A percentile compares a stretch with the other conserved stretches of the same genome.
Evolutionary conservation across 2,113 vertebrate species (phyloP).

Genomic region (Perognathus longimembris): DNA sequence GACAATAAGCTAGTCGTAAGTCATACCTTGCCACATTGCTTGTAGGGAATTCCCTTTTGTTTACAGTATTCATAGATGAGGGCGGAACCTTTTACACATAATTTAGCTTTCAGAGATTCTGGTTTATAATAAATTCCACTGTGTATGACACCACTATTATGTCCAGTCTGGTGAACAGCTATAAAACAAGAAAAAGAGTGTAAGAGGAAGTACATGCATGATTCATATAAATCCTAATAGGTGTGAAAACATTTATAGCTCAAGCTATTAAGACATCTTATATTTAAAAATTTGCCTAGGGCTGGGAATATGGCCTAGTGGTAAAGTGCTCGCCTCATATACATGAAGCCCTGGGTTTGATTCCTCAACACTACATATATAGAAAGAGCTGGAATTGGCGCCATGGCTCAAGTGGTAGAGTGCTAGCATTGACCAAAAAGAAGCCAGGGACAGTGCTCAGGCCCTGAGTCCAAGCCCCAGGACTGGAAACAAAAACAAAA

Average conservation of each 20-base stretch:
- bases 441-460: no score
- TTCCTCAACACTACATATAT: no score
- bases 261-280: not conserved
- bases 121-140: conserved; percentile 98
- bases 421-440: no score
- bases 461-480: no score
- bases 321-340: no score
- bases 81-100: conserved; percentile 94
- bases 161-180: conserved; percentile 96
- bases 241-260: not conserved
- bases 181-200: conserved; percentile 11
- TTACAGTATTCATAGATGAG: conserved; percentile 95
- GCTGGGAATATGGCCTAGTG: no score
- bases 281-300: conserved; percentile 3
- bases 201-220: not conserved
- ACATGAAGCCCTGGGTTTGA: no score
- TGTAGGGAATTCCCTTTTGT: conserved; percentile 94
- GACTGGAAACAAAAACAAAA: no score
- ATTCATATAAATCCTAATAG: not conserved
- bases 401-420: no score
- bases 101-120: conserved; percentile 95
- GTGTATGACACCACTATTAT: conserved; percentile 99
- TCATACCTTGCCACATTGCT: conserved; percentile 93
- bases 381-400: no score
- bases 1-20: conserved; percentile 2